These are phyloP conservation scores for Ginglymostoma cirratum DNA, from an alignment of 2,113 vertebrate species.

Conservation along the genomic window DNA sequence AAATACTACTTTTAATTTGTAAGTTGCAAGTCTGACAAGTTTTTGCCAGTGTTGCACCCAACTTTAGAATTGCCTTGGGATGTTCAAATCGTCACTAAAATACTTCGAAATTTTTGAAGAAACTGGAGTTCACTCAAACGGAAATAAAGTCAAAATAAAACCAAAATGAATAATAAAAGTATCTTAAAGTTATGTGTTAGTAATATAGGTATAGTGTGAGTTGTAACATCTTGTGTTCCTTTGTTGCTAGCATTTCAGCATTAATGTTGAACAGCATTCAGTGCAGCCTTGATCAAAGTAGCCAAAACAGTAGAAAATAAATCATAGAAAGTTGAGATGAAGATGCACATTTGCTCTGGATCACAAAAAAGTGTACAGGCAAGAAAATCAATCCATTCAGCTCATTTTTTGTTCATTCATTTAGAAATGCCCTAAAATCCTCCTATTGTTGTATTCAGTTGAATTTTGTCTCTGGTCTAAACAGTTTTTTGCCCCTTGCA, in stretches of 20 bases:
- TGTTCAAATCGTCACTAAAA: not conserved
- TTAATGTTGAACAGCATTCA: not conserved
- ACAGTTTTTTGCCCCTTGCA: not conserved
- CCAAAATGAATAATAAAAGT: not conserved
- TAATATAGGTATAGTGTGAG: not conserved
- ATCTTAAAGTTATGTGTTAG: not conserved
- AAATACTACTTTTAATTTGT: not conserved
- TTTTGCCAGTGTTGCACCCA: not conserved
- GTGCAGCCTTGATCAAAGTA: not conserved
- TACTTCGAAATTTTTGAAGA: not conserved
- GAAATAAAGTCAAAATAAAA: not conserved
- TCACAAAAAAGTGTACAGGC: not conserved
- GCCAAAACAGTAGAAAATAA: not conserved
- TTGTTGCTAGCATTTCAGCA: not conserved
- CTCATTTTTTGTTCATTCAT: not conserved
- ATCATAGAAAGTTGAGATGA: not conserved
- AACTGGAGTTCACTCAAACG: not conserved
- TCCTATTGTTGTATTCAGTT: not conserved
- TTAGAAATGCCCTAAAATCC: not conserved
- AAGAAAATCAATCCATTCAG: not conserved
- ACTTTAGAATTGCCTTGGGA: not conserved
- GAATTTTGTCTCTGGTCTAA: not conserved
- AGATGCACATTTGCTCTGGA: not conserved
- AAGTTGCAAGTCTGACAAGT: not conserved
- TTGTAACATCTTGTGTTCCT: not conserved